phyloP scores from a whole-genome alignment of 1,140 invertebrate genomes.

The Schlechtendalia chinensis region DNA sequence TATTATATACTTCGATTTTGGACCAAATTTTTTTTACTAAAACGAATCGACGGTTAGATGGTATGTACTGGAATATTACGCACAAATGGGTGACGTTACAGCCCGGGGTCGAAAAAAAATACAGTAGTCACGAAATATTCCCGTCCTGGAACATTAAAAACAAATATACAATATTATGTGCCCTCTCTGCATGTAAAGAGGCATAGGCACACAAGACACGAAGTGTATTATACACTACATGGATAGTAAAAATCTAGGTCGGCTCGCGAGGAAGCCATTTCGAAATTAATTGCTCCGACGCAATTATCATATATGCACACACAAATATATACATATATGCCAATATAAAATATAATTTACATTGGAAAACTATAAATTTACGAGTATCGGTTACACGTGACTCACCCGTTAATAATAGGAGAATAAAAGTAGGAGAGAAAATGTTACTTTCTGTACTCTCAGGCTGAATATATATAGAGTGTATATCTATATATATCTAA shows the following conservation, averaged over 20 bases:
- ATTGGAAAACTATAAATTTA: conserved; percentile 19
- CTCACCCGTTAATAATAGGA: neutral
- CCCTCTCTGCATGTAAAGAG: neutral
- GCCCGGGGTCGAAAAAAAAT: conserved; percentile 16
- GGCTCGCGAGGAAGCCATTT: conserved; percentile 34
- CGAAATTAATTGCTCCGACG: conserved; percentile 31
- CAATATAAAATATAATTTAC: neutral
- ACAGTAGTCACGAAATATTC: conserved; percentile 34
- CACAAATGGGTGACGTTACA: conserved; percentile 8
- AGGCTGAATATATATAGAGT: neutral
- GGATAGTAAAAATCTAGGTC: conserved; percentile 33
- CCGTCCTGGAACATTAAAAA: neutral
- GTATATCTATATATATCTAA: neutral
- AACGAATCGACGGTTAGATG: neutral
- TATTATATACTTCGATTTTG: neutral
- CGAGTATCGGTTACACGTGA: neutral
- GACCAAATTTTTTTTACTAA: neutral
- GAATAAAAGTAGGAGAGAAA: neutral
- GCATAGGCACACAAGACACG: neutral
- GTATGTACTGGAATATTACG: neutral
- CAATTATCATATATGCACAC: conserved; percentile 11
- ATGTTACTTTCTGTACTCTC: neutral
- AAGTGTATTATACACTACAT: neutral
- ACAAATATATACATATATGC: neutral
- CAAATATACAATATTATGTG: neutral